phyloP scores from a whole-genome alignment of 1,140 invertebrate genomes.

The Zaprionus ornatus region DNA sequence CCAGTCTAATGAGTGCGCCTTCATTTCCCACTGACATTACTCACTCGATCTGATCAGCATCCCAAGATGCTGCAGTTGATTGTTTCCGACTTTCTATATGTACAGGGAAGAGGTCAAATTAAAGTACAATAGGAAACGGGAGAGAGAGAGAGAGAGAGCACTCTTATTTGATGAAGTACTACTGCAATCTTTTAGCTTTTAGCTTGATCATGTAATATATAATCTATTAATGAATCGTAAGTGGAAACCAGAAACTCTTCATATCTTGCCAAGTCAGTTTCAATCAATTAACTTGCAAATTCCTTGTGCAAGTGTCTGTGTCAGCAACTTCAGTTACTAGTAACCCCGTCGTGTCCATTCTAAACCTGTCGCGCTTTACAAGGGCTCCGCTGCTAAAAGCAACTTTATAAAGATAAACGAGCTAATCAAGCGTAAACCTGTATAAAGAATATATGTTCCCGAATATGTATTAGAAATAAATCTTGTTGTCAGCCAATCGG shows the following conservation, averaged over 20 bases:
- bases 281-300: not conserved
- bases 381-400: not conserved
- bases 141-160: not conserved
- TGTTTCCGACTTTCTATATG: not conserved
- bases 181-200: too few relatives aligned
- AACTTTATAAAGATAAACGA: not conserved
- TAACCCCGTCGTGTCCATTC: not conserved
- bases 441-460: not conserved
- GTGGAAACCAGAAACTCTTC: not conserved
- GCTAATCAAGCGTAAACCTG: conserved; percentile 3
- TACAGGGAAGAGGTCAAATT: not conserved
- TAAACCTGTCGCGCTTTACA: conserved; percentile 1
- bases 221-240: not conserved
- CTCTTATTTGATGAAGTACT: too few relatives aligned
- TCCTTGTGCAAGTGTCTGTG: not conserved
- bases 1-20: conserved; percentile 10
- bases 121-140: not conserved
- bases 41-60: not conserved
- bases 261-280: not conserved
- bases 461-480: not conserved
- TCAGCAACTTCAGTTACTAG: not conserved
- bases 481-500: not conserved
- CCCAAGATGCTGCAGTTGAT: not conserved
- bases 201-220: not conserved
- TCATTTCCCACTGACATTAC: not conserved